Evolutionary conservation across 2,113 vertebrate genomes (phyloP).

Genomic region (Aythya baeri): DNA sequence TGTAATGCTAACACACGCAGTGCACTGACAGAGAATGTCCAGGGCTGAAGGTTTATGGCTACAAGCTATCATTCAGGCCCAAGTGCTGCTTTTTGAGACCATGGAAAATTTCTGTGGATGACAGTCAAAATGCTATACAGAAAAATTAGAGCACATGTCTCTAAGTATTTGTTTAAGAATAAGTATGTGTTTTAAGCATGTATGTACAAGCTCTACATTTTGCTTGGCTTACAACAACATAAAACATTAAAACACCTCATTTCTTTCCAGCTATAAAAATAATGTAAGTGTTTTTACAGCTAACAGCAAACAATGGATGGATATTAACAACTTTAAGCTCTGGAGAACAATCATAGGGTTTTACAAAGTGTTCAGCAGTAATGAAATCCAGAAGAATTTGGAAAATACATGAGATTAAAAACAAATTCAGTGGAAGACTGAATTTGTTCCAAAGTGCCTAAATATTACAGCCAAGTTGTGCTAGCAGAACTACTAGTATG

Average conservation of each 20-base stretch:
- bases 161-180: background rate
- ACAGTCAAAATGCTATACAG: accelerated
- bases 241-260: background rate
- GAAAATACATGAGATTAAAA: constrained; percentile 35
- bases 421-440: background rate
- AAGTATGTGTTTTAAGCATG: background rate
- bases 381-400: constrained; percentile 11
- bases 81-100: background rate
- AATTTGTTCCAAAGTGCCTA: background rate
- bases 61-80: accelerated
- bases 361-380: constrained; percentile 17
- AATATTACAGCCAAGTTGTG: background rate
- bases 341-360: background rate
- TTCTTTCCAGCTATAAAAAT: background rate
- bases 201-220: background rate
- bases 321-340: constrained; percentile 38
- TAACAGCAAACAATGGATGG: constrained; percentile 8
- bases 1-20: too few species aligned
- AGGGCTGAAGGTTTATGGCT: background rate
- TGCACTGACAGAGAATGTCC: accelerated
- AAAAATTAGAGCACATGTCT: background rate
- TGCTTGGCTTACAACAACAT: accelerated
- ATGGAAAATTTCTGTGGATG: background rate
- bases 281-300: background rate
- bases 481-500: background rate